phyloP scores from a whole-genome alignment of 2,113 vertebrate genomes.

The Misgurnus mizolepis region DNA sequence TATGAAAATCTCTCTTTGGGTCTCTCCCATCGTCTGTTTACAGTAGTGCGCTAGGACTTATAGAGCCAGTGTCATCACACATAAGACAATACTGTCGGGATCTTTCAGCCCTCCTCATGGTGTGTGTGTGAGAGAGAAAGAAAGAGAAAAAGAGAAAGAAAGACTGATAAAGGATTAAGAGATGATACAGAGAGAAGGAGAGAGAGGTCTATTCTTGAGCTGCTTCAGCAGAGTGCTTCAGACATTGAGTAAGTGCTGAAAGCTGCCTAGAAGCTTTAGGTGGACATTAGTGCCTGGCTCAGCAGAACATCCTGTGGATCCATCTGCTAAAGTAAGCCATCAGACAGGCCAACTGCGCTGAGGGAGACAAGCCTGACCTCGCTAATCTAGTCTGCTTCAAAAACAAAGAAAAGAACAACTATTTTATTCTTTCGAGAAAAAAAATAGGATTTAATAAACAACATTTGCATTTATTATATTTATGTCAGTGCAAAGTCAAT shows the following conservation, averaged over 20 bases:
- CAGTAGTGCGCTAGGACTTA: constrained; percentile 38
- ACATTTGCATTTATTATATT: neutral
- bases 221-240: constrained; percentile 51
- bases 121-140: neutral
- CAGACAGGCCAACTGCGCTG: constrained; percentile 61
- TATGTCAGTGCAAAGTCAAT: too few species aligned
- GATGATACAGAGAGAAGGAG: constrained; percentile 31
- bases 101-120: constrained; percentile 28
- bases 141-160: constrained; percentile 8
- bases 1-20: constrained; percentile 36
- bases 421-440: neutral
- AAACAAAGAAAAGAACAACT: constrained; percentile 10
- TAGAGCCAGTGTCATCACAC: constrained; percentile 53
- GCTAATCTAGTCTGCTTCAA: constrained; percentile 37
- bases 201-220: constrained; percentile 47
- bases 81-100: constrained; percentile 54
- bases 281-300: constrained; percentile 64
- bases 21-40: constrained; percentile 45
- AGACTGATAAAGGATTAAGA: neutral
- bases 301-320: constrained; percentile 73
- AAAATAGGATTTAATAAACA: neutral
- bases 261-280: constrained; percentile 60
- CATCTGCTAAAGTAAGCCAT: constrained; percentile 71
- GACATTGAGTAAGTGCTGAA: constrained; percentile 59
- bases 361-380: constrained; percentile 40